phyloP scores from a whole-genome alignment of 2,113 vertebrate genomes.

The Etia nguti region DNA sequence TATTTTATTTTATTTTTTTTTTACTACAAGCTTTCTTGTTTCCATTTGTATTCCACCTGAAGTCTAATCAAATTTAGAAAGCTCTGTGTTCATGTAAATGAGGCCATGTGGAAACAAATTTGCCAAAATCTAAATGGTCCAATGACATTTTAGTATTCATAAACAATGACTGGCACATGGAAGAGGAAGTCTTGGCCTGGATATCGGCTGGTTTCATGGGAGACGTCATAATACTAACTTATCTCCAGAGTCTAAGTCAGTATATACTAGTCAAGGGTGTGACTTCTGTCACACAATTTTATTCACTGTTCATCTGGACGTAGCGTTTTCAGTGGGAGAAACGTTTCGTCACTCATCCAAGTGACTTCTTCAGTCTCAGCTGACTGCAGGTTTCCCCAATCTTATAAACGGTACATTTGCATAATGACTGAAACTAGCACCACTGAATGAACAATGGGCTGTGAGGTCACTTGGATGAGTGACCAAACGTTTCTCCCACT shows the following conservation, averaged over 20 bases:
- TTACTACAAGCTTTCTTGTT: not conserved
- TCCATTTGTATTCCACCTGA: not conserved
- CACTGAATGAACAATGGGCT: not conserved
- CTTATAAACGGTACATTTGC: not conserved
- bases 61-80: not conserved
- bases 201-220: rapidly evolving
- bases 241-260: not conserved
- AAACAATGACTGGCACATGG: rapidly evolving
- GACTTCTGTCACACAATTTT: not conserved
- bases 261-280: not conserved
- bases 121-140: rapidly evolving
- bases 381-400: not conserved
- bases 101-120: not conserved
- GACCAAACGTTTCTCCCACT: not conserved
- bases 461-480: not conserved
- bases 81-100: not conserved
- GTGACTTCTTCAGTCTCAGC: not conserved
- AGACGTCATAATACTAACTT: not conserved
- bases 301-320: rapidly evolving
- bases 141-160: not conserved
- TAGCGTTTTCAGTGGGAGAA: rapidly evolving
- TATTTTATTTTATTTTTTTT: not conserved
- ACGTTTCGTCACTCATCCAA: rapidly evolving
- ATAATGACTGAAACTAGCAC: not conserved
- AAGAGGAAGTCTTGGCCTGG: rapidly evolving